These are phyloP conservation scores for Macaria liturata DNA, from an alignment of 2,888 invertebrate genomes.

Conservation along the genomic window DNA sequence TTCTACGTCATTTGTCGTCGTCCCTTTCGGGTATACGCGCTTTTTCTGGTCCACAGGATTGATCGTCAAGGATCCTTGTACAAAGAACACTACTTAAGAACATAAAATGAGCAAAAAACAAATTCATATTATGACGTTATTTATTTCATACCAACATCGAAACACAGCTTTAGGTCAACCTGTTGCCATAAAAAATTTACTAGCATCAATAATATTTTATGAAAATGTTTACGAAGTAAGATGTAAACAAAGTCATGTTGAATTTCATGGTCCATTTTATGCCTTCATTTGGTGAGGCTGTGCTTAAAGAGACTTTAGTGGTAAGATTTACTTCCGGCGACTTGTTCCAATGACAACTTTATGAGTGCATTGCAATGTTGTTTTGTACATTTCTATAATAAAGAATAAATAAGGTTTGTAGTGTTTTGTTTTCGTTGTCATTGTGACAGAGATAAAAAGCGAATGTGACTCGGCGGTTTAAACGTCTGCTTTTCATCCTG, in stretches of 20 bases:
- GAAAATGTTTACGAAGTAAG: conserved; percentile 29
- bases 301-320: conserved; percentile 9
- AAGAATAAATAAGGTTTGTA: not conserved
- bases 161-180: conserved; percentile 9
- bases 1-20: no score
- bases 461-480: no score
- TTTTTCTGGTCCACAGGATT: no score
- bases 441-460: no score
- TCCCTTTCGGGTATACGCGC: no score
- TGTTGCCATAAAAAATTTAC: conserved; percentile 18
- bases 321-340: conserved; percentile 4
- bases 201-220: conserved; percentile 20
- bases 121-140: no score
- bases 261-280: conserved; percentile 29
- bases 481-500: no score
- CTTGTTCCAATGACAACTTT: not conserved
- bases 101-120: no score
- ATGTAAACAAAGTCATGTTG: conserved; percentile 34
- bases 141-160: no score
- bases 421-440: no score
- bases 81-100: no score
- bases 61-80: no score
- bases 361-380: not conserved
- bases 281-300: conserved; percentile 13
- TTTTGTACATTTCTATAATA: not conserved